Conservation (phyloP, 2,888 invertebrate genomes). For the Orthosia gracilis region DNA sequence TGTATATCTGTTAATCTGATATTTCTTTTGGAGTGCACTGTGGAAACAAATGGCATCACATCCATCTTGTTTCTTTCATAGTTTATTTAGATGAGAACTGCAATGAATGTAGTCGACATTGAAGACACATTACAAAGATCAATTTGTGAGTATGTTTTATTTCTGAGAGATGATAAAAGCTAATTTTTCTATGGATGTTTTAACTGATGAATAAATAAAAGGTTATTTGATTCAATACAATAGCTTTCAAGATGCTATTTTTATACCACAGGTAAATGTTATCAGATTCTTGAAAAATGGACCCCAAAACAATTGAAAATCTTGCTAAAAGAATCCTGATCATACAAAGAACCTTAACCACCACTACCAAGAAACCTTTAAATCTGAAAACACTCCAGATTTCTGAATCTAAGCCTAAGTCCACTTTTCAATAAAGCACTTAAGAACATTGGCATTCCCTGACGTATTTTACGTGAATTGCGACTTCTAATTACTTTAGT, state of each 20-base stretch:
- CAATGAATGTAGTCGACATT: not conserved
- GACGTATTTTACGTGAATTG: conserved; percentile 64
- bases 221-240: no score
- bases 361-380: not conserved
- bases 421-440: conserved; percentile 61
- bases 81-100: not conserved
- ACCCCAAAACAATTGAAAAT: not conserved
- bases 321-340: no score
- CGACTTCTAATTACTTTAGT: conserved; percentile 68
- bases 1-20: conserved; percentile 14
- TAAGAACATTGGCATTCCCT: conserved; percentile 46
- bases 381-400: conserved; percentile 32
- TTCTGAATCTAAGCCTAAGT: conserved; percentile 29
- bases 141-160: no score
- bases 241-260: no score
- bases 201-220: no score
- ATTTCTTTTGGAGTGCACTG: conserved; percentile 19
- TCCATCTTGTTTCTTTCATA: not conserved
- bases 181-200: no score
- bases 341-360: conserved; percentile 1
- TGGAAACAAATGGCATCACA: conserved; percentile 3
- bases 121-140: no score
- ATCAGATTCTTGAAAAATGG: not conserved
- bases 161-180: no score
- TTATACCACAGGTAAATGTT: no score